Percentiles rank a stretch among this genome's conserved stretches.
Evolutionary conservation across 2,888 invertebrate species (phyloP).

Genomic region (Abrostola tripartita): DNA sequence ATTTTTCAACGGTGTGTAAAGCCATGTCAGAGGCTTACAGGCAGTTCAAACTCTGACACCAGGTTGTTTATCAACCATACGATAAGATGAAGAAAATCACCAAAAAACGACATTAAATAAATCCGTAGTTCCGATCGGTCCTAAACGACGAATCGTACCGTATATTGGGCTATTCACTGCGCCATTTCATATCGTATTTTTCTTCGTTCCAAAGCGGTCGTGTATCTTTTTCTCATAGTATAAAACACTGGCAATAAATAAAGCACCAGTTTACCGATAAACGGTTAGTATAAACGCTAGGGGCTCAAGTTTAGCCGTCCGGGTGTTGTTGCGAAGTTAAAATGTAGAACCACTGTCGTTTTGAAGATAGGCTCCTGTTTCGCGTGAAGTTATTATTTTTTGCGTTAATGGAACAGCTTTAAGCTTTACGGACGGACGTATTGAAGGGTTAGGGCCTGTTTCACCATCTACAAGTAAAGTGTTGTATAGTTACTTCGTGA

Average conservation of each 20-base stretch:
- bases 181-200: slow-evolving; percentile 2
- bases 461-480: too few relatives aligned
- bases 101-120: too few relatives aligned
- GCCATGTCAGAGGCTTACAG: too few relatives aligned
- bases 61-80: too few relatives aligned
- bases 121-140: too few relatives aligned
- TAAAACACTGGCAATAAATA: slow-evolving; percentile 42
- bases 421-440: too few relatives aligned
- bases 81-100: too few relatives aligned
- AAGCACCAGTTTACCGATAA: slow-evolving; percentile 33
- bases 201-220: slow-evolving; percentile 5
- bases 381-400: slow-evolving; percentile 15
- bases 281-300: slow-evolving; percentile 26
- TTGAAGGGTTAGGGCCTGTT: too few relatives aligned
- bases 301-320: slow-evolving; percentile 22
- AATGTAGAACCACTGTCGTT: slow-evolving; percentile 42
- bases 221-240: slow-evolving; percentile 35
- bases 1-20: too few relatives aligned
- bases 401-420: neutral
- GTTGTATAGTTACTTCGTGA: too few relatives aligned
- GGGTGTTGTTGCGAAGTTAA: slow-evolving; percentile 32
- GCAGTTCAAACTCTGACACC: too few relatives aligned
- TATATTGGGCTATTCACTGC: neutral
- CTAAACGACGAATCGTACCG: too few relatives aligned
- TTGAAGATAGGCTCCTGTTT: slow-evolving; percentile 30